Conservation (phyloP, 2,888 invertebrate species). For the Trypoxylon attenuatum region DNA sequence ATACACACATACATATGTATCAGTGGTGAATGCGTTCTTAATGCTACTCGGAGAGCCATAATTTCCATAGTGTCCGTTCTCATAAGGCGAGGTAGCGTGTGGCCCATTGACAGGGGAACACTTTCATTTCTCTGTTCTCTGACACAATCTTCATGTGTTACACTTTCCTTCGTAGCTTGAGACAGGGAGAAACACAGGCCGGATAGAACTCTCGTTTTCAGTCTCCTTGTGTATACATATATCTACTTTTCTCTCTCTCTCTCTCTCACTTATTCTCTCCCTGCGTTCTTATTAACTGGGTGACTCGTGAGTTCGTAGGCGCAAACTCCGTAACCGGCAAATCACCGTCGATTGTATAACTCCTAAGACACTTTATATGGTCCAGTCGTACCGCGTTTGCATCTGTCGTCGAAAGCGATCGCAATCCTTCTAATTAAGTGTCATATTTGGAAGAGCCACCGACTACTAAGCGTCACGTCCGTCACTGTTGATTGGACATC, state of each 20-base stretch:
- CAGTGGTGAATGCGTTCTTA: too few species aligned
- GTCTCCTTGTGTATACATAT: constrained; percentile 43
- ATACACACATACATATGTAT: too few species aligned
- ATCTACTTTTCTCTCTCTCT: too few species aligned
- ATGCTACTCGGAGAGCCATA: too few species aligned
- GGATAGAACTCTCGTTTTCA: constrained; percentile 53
- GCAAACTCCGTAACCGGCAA: constrained; percentile 42
- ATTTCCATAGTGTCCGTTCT: too few species aligned
- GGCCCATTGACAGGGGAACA: constrained; percentile 51
- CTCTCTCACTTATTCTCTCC: constrained; percentile 1
- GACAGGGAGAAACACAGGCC: constrained; percentile 24
- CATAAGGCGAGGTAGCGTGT: constrained; percentile 23
- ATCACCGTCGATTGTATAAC: constrained; percentile 42
- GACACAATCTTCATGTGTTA: constrained; percentile 67
- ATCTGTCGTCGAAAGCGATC: constrained; percentile 16
- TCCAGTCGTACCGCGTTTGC: constrained; percentile 27
- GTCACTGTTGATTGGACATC: too few species aligned
- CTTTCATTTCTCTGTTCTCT: constrained; percentile 72
- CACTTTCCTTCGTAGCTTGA: constrained; percentile 62
- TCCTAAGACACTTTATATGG: constrained; percentile 18
- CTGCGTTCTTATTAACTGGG: too few species aligned
- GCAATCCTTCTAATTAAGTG: constrained; percentile 21
- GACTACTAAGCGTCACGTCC: too few species aligned
- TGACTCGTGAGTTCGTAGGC: constrained; percentile 31
- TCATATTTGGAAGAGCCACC: constrained; percentile 19